phyloP scores from a whole-genome alignment of 30 jellyfish, hydroid and myxozoan genomes.

The Nemopilema nomurai region DNA sequence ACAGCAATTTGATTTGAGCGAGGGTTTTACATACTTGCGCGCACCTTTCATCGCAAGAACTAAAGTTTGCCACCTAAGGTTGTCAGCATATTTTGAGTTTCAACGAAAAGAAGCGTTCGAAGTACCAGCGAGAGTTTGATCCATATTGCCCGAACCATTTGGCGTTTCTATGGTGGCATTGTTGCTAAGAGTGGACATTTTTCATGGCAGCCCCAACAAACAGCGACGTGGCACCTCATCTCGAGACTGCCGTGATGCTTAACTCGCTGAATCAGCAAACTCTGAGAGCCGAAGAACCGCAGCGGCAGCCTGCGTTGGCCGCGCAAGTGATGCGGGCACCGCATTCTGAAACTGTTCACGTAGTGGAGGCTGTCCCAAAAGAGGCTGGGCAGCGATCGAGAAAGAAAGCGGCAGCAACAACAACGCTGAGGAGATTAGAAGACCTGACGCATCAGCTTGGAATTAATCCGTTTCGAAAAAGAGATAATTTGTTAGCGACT shows the following conservation, averaged over 20 bases:
- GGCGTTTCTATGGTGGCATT: not conserved
- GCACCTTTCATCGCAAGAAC: not conserved
- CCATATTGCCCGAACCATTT: constrained; percentile 36
- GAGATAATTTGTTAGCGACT: constrained; percentile 1
- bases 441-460: constrained; percentile 59
- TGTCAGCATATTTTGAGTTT: not conserved
- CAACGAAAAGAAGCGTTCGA: not conserved
- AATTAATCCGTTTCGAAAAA: constrained; percentile 27
- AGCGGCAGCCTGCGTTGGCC: not conserved
- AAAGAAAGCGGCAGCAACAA: constrained; percentile 25
- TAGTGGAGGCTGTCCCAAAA: not conserved
- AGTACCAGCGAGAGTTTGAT: constrained; percentile 57
- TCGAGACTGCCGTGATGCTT: not conserved
- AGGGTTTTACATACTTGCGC: not conserved
- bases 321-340: not conserved
- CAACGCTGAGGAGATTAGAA: constrained; percentile 23
- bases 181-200: constrained; percentile 10
- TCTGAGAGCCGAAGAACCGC: constrained; percentile 1
- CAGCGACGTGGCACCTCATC: not conserved
- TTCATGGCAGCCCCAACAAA: constrained; percentile 22
- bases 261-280: constrained; percentile 11
- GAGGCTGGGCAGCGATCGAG: not conserved
- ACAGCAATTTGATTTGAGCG: constrained; percentile 10
- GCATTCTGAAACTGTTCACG: not conserved
- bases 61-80: not conserved